phyloP scores from a whole-genome alignment of 2,888 invertebrate genomes.

The Pyrochroa serraticornis region DNA sequence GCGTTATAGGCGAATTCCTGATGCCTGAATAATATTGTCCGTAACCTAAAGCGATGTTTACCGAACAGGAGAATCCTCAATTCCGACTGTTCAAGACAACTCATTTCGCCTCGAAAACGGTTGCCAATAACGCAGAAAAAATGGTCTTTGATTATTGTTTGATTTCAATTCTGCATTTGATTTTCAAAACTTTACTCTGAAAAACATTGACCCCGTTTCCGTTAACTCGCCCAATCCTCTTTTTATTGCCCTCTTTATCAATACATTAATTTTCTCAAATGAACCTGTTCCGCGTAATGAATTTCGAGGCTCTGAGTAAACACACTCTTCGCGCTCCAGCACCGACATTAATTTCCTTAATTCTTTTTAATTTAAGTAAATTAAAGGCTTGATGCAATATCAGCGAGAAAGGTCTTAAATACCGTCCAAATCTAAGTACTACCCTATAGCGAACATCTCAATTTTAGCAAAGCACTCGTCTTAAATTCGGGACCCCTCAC shows the following conservation, averaged over 20 bases:
- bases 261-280: too few relatives aligned
- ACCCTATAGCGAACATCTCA: conserved; percentile 12
- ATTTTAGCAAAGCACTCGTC: conserved; percentile 14
- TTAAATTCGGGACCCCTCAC: conserved; percentile 6
- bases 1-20: conserved; percentile 31
- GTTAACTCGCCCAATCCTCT: too few relatives aligned
- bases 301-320: not conserved
- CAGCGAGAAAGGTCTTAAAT: conserved; percentile 4
- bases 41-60: conserved; percentile 8
- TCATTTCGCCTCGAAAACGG: conserved; percentile 4
- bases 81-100: conserved; percentile 9
- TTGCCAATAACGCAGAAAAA: too few relatives aligned
- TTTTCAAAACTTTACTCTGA: too few relatives aligned
- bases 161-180: too few relatives aligned
- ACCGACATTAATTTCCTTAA: conserved; percentile 3
- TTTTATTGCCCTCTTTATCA: too few relatives aligned
- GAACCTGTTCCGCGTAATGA: not conserved
- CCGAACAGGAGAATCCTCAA: not conserved
- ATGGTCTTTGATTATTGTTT: too few relatives aligned
- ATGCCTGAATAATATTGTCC: conserved; percentile 20
- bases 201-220: too few relatives aligned
- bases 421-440: conserved; percentile 9
- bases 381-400: conserved; percentile 10
- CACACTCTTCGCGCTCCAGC: not conserved
- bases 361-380: conserved; percentile 16